A percentile compares a stretch with the other conserved stretches of the same genome.
Conservation (phyloP, 2,113 vertebrate species). For the Ploceus nigricollis region DNA sequence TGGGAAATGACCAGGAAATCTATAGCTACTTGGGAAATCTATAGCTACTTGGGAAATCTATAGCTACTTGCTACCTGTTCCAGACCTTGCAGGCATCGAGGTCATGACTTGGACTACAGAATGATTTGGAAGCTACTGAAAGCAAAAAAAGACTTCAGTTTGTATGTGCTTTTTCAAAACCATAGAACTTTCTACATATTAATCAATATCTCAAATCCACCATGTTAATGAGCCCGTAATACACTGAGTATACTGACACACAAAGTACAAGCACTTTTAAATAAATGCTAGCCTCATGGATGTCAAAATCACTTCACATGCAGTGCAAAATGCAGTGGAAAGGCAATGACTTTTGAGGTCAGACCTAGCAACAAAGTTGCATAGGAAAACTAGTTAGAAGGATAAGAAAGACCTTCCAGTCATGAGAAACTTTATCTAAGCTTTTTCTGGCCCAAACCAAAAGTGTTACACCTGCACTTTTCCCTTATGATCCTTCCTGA, state of each 20-base stretch:
- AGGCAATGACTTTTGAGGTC: not conserved
- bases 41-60: no score
- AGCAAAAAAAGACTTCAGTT: not conserved
- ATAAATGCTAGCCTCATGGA: not conserved
- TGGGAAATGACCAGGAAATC: not conserved
- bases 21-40: not conserved
- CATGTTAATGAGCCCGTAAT: not conserved
- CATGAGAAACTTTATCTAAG: not conserved
- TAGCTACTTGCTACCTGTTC: not conserved
- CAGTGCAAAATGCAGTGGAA: not conserved
- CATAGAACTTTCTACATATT: not conserved
- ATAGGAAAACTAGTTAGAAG: not conserved
- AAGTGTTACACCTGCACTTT: not conserved
- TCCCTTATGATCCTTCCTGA: not conserved
- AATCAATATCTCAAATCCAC: not conserved
- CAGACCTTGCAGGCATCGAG: not conserved
- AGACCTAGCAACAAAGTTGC: not conserved
- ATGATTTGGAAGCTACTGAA: not conserved
- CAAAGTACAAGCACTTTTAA: not conserved
- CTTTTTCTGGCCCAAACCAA: not conserved
- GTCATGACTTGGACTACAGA: not conserved
- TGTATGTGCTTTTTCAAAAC: not conserved
- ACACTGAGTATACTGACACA: not conserved
- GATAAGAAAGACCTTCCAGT: not conserved
- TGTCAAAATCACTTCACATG: not conserved